A percentile compares a stretch with the other conserved stretches of the same genome.
Evolutionary conservation across 2,113 vertebrate species (phyloP).

Genomic region (Burhinus oedicnemus): DNA sequence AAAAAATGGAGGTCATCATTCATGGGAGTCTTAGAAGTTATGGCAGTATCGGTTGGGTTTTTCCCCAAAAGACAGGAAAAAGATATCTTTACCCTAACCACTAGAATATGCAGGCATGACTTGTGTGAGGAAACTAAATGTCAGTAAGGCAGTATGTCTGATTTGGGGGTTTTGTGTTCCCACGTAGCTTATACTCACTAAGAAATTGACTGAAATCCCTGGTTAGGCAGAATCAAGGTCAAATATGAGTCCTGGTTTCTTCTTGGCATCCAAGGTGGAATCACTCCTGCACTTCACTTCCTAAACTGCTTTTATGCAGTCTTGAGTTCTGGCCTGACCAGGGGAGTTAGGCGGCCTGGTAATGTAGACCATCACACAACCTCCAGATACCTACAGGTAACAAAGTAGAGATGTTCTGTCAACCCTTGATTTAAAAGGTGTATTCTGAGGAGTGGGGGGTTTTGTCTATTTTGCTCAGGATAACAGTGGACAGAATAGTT

Average conservation of each 20-base stretch:
- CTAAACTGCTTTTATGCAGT: neutral
- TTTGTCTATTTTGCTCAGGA: neutral
- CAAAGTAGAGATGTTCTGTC: neutral
- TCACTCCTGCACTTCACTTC: neutral
- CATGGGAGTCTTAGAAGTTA: neutral
- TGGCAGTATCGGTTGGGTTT: neutral
- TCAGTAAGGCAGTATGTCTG: neutral
- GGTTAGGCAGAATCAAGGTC: neutral
- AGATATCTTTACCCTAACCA: neutral
- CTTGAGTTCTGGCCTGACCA: neutral
- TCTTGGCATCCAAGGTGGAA: neutral
- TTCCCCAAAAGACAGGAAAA: neutral
- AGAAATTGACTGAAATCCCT: neutral
- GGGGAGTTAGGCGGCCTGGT: neutral
- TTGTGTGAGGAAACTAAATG: neutral
- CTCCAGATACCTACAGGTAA: neutral
- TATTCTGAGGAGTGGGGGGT: neutral
- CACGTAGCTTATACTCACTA: neutral
- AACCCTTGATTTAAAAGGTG: neutral
- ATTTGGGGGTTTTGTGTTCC: neutral
- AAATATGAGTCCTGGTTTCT: neutral
- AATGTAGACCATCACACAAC: neutral
- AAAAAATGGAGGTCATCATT: neutral
- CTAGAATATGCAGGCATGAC: neutral
- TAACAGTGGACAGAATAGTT: neutral